Evolutionary conservation across 2,113 vertebrate genomes (phyloP).

Genomic region (Otolemur garnettii): DNA sequence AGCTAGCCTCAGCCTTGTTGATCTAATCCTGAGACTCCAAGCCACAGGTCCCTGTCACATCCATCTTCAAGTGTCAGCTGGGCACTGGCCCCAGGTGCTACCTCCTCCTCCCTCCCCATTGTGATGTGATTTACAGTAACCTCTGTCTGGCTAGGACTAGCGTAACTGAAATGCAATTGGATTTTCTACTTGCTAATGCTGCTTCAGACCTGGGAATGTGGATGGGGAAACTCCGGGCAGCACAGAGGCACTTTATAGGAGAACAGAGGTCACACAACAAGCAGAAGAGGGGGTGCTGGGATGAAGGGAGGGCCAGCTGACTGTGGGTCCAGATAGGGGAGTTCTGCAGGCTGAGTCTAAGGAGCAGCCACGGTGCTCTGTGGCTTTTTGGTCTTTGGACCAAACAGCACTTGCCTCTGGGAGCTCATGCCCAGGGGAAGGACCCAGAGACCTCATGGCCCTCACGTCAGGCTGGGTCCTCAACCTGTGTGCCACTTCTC

Average conservation of each 20-base stretch:
- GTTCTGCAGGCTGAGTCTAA: not conserved
- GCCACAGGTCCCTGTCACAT: conserved; percentile 76
- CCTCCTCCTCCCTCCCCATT: conserved; percentile 15
- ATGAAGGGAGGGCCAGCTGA: not conserved
- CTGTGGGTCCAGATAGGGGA: not conserved
- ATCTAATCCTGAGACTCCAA: conserved; percentile 76
- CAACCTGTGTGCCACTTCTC: not conserved
- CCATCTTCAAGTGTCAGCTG: conserved; percentile 67
- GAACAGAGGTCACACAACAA: not conserved
- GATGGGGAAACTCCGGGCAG: not conserved
- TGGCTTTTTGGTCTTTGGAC: not conserved
- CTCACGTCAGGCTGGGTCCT: not conserved
- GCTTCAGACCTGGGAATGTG: not conserved
- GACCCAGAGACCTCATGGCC: not conserved
- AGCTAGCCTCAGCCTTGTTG: conserved; percentile 69
- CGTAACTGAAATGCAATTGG: conserved; percentile 75
- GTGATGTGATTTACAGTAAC: conserved; percentile 64
- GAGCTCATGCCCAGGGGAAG: not conserved
- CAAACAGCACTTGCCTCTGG: not conserved
- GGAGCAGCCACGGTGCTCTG: not conserved
- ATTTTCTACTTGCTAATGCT: conserved; percentile 71
- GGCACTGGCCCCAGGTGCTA: conserved; percentile 67
- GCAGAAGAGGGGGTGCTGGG: not conserved
- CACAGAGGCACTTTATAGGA: conserved; percentile 28
- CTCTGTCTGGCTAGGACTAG: conserved; percentile 76